Evolutionary conservation across 2,797 vertebrate species (phyloP), one percentile per base, ranked within the genome.

Genomic region (Sternarchorhynchus goeldii): DNA sequence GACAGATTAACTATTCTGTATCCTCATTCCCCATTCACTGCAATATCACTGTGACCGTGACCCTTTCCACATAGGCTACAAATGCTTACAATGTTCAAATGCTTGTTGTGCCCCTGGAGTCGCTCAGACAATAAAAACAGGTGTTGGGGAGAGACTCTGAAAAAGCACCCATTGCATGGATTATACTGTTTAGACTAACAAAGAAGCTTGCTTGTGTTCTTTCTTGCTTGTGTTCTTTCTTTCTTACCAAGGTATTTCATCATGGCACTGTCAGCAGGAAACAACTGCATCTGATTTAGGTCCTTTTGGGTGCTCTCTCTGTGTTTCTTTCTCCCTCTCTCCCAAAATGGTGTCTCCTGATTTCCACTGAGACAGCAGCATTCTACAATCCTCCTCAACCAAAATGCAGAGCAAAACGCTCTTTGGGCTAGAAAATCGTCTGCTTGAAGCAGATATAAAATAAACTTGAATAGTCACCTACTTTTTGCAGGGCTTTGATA

Each of bases 301-400:
- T 45, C 12, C 7, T 45, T 25, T 45, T 8, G 41, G 41, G 20
- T 20, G 56, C 20, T 31, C 34, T 53, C 66, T 21, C 57, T 39
- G 32, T 34, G 57, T 59, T 32, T 3, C 57, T 36, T 34, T 55
- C 60, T 16, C 60, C 20, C 62, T 31, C n/a, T 41, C 32, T 8
- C 41, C 41, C 41, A 45, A 45, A 45, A 45, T 8, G 5, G 41
- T 45, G 41, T 8, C 63, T 17, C n/a, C 50, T 73, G 32, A 31
- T 73, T 64, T 73, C 70, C 64, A 41, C 17, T 0, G 70, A 50
- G 77, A 79, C 17, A 39, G 17, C 31, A 66, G 34, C 18, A 53
- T 56, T 70, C 10, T 4, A 77, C 53, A 58, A 70, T 62, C 67
- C 60, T 59, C 57, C 20, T 36, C 36, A 67, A 5, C 56, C 5